Conservation (phyloP, 2,888 invertebrate species). For the Pyralis farinalis region DNA sequence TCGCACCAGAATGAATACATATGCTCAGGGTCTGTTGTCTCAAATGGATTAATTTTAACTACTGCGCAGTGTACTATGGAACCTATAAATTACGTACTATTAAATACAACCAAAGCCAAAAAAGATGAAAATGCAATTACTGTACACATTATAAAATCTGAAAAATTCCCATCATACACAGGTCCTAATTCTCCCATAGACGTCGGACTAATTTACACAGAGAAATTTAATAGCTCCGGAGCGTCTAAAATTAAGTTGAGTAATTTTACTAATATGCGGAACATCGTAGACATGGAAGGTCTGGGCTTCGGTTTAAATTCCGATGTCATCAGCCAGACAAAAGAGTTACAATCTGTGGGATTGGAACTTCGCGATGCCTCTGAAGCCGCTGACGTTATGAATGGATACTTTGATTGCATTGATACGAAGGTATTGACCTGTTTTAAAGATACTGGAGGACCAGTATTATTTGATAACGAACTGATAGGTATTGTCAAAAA, state of each 20-base stretch:
- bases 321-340: conserved; percentile 43
- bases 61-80: conserved; percentile 49
- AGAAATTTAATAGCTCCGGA: conserved; percentile 51
- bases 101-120: conserved; percentile 54
- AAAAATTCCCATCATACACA: conserved; percentile 55
- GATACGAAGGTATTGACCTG: conserved; percentile 63
- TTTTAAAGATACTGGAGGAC: conserved; percentile 65
- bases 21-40: conserved; percentile 58
- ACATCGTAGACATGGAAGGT: conserved; percentile 43
- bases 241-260: conserved; percentile 55
- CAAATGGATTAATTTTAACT: conserved; percentile 61
- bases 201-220: conserved; percentile 58
- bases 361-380: conserved; percentile 42
- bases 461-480: conserved; percentile 53
- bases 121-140: conserved; percentile 40
- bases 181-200: conserved; percentile 42
- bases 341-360: conserved; percentile 57
- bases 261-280: conserved; percentile 42
- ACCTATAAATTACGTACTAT: conserved; percentile 47
- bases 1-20: conserved; percentile 60
- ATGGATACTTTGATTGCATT: conserved; percentile 58
- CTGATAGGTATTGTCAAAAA: conserved; percentile 53
- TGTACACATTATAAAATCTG: conserved; percentile 51
- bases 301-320: conserved; percentile 65
- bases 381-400: conserved; percentile 25